These are phyloP conservation scores for Tragelaphus imberbis DNA, from an alignment of 2,113 vertebrate genomes.

Conservation along the genomic window DNA sequence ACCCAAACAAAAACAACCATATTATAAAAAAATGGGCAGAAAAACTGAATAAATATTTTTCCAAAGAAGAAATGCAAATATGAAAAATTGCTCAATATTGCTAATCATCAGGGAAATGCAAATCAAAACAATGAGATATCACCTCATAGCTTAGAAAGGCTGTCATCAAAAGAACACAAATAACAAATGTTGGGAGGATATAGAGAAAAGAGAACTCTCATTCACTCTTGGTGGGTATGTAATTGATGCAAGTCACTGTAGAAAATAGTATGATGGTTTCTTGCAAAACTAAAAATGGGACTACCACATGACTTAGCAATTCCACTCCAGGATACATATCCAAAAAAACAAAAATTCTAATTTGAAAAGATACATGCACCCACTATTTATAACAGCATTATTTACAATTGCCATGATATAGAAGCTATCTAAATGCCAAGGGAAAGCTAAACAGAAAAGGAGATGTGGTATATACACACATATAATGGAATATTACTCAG, in stretches of 20 bases:
- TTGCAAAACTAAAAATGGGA: background rate
- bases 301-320: background rate
- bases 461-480: background rate
- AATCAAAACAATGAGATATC: background rate
- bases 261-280: background rate
- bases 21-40: background rate
- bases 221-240: background rate
- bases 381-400: background rate
- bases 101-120: background rate
- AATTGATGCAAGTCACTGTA: background rate
- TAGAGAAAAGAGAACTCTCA: background rate
- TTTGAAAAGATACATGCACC: background rate
- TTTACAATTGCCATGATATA: background rate
- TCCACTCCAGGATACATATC: background rate
- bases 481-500: background rate
- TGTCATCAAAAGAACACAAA: background rate
- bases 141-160: background rate
- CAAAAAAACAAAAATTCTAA: background rate
- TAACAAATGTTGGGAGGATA: background rate
- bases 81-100: background rate
- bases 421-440: background rate
- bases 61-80: background rate
- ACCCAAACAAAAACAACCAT: background rate
- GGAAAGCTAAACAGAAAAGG: background rate
- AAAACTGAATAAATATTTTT: background rate